phyloP scores from a whole-genome alignment of 2,113 vertebrate genomes.

The Hipposideros armiger region DNA sequence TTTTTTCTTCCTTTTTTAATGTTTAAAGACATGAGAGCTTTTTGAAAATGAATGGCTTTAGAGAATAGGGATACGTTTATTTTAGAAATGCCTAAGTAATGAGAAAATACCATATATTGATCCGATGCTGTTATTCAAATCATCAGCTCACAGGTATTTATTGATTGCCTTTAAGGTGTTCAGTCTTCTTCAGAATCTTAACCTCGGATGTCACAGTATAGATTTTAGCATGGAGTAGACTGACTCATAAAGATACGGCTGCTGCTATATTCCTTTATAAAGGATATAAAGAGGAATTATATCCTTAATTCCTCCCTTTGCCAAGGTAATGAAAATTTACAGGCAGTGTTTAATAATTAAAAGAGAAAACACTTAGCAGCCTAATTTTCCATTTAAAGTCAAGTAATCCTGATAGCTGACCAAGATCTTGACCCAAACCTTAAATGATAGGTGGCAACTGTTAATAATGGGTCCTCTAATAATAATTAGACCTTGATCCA shows the following conservation, averaged over 20 bases:
- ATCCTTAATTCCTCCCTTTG: background rate
- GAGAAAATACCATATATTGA: background rate
- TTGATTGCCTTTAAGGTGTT: background rate
- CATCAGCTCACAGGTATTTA: constrained; percentile 23
- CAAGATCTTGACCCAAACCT: constrained; percentile 32
- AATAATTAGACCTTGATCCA: background rate
- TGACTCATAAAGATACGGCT: background rate
- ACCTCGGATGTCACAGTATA: background rate
- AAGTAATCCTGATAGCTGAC: constrained; percentile 17
- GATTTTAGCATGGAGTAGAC: constrained; percentile 28
- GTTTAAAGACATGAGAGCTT: constrained; percentile 38
- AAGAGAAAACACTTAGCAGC: background rate
- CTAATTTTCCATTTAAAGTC: constrained; percentile 6
- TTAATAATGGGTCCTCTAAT: background rate
- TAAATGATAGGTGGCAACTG: background rate
- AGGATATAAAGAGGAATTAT: background rate
- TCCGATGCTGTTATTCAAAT: constrained; percentile 51
- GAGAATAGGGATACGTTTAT: constrained; percentile 39
- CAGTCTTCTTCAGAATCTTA: constrained; percentile 49
- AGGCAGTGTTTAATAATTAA: constrained; percentile 19
- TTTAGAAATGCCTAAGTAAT: constrained; percentile 49
- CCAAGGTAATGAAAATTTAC: background rate
- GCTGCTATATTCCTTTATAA: background rate
- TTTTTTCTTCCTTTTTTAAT: background rate
- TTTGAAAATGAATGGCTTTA: constrained; percentile 58